Evolutionary conservation across 2,888 invertebrate genomes (phyloP), one percentile per base, ranked within the genome.

Genomic region (Thumatha senex): DNA sequence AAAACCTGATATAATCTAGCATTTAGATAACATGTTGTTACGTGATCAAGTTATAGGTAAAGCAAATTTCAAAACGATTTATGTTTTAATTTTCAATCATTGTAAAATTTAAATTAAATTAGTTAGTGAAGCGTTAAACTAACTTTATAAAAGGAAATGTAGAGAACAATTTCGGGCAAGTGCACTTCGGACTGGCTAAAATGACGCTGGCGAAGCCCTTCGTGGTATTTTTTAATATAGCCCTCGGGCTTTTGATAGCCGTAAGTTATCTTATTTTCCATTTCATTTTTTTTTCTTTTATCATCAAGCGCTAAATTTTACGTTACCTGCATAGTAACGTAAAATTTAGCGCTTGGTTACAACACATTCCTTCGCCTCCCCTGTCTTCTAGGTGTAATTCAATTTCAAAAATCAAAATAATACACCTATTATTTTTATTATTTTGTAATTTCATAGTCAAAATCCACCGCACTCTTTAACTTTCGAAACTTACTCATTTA

Each of bases 141-240:
- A 49, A 54, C 57, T 34, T 61, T 4, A 40, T 18, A 14, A 46
- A 49, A 38, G 35, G 7, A 49, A 41, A 14, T 13, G 4, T 43
- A 15, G 5, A 36, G 30, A 2, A 35, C n/a, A 3, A 41, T 46
- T 60, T 55, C 55, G 40, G 38, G 41, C 40, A 24, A 49, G 60
- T 45, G 40, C 53, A 55, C 55, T 51, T 47, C 51, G 12, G 46
- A 30, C 30, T 14, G 1, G 39, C 40, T 29, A 9, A 52, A 36
- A 68, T 69, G 67, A 51, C 45, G 62, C 15, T 46, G 40, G 35
- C 36, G 14, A 46, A 31, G 43, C 38, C 48, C 35, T 55, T 50
- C 48, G 41, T 52, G 10, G 39, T 46, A 12, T 15, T 62, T 40
- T 46, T 58, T 24, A 56, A 48, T 45, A 13, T 57, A 15, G 14